A percentile compares a stretch with the other conserved stretches of the same genome.
phyloP scores from a whole-genome alignment of 2,797 vertebrate species.

The Amniataba percoides region DNA sequence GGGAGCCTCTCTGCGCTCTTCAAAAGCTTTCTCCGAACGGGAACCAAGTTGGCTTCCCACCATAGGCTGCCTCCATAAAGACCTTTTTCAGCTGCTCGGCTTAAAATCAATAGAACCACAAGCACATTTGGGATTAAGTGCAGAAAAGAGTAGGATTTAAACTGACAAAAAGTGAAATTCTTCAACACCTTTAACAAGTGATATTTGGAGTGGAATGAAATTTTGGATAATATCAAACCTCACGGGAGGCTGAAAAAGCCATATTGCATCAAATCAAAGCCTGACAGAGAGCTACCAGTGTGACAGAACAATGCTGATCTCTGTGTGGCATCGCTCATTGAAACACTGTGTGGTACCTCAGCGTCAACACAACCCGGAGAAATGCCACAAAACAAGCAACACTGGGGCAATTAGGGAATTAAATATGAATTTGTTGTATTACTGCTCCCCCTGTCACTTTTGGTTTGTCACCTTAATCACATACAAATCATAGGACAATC shows the following conservation, averaged over 20 bases:
- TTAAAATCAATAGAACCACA: conserved; percentile 64
- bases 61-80: conserved; percentile 63
- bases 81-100: conserved; percentile 56
- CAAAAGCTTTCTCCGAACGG: conserved; percentile 75
- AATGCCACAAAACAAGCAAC: conserved; percentile 46
- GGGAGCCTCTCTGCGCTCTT: conserved; percentile 69
- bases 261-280: conserved; percentile 42
- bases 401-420: conserved; percentile 36
- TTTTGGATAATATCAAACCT: conserved; percentile 40
- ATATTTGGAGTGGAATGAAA: conserved; percentile 45
- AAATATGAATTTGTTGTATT: conserved; percentile 47
- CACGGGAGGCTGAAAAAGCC: conserved; percentile 7
- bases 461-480: conserved; percentile 65
- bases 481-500: conserved; percentile 38
- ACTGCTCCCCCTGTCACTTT: conserved; percentile 41
- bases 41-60: conserved; percentile 73
- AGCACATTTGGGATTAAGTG: conserved; percentile 58
- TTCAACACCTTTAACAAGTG: conserved; percentile 40
- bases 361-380: conserved; percentile 21
- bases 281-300: conserved; percentile 44
- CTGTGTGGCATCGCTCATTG: conserved; percentile 27
- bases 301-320: conserved; percentile 38
- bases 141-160: conserved; percentile 47
- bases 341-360: conserved; percentile 22
- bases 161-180: conserved; percentile 55